These are phyloP conservation scores for Papilio demoleus DNA, from an alignment of 2,888 invertebrate species.

Conservation along the genomic window DNA sequence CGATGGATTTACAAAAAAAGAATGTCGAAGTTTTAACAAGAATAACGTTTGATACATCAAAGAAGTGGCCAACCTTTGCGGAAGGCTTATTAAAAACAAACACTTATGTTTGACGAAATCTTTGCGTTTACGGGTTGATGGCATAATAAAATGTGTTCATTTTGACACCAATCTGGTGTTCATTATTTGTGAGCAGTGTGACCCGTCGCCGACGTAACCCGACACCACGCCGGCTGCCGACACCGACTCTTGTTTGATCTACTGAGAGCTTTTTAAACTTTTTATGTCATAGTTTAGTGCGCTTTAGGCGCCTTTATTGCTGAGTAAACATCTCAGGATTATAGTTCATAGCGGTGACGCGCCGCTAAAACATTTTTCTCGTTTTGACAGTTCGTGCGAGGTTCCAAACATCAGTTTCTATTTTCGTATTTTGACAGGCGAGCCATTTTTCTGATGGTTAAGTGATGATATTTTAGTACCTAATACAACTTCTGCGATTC, in stretches of 20 bases:
- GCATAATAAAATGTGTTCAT: conserved; percentile 80
- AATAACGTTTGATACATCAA: conserved; percentile 63
- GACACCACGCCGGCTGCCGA: conserved; percentile 76
- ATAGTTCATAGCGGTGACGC: conserved; percentile 59
- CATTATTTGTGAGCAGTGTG: conserved; percentile 81
- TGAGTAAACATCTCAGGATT: conserved; percentile 76
- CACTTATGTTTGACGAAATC: conserved; percentile 58
- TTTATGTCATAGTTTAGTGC: conserved; percentile 81
- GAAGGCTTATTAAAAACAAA: conserved; percentile 77
- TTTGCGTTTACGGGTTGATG: conserved; percentile 74
- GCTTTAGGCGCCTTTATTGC: conserved; percentile 78
- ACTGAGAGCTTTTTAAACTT: conserved; percentile 83
- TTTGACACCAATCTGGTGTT: conserved; percentile 82
- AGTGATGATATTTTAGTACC: conserved; percentile 16
- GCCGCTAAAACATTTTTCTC: conserved; percentile 57
- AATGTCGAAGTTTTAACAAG: conserved; percentile 51
- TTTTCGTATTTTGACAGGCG: conserved; percentile 50
- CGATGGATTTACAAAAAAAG: conserved; percentile 51
- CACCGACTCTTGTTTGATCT: conserved; percentile 80
- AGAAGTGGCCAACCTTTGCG: conserved; percentile 64
- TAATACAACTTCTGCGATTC: neutral
- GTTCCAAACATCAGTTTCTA: conserved; percentile 47
- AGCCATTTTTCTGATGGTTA: conserved; percentile 42
- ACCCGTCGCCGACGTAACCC: conserved; percentile 70
- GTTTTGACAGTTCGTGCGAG: conserved; percentile 45